phyloP scores from a whole-genome alignment of 2,113 vertebrate genomes.

The Ondatra zibethicus region DNA sequence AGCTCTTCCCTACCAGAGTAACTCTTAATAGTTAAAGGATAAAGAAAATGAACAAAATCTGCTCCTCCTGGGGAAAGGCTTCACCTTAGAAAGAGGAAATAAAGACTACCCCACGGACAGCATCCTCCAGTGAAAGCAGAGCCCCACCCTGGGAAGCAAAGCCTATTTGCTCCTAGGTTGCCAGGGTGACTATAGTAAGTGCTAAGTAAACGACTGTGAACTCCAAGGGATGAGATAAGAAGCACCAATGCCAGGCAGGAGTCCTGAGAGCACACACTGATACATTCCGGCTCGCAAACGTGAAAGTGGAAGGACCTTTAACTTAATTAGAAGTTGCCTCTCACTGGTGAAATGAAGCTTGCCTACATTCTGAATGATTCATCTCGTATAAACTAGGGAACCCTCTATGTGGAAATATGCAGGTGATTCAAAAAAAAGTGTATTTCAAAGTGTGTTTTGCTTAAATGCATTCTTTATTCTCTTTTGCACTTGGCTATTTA shows the following conservation, averaged over 20 bases:
- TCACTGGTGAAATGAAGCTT: not conserved
- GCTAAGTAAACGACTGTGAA: not conserved
- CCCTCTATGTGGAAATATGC: not conserved
- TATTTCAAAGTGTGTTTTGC: constrained; percentile 10
- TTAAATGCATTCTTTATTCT: not conserved
- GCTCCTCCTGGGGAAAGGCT: not conserved
- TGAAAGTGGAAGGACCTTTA: not conserved
- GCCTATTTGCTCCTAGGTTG: not conserved
- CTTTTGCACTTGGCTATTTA: not conserved
- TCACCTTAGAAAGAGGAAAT: not conserved
- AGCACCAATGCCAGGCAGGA: not conserved
- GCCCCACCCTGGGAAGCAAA: not conserved
- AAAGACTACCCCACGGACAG: not conserved
- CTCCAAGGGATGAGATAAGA: not conserved
- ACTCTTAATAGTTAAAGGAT: not conserved
- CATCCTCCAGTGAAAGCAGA: not conserved
- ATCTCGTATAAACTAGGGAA: not conserved
- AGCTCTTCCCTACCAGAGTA: not conserved
- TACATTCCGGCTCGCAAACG: not conserved
- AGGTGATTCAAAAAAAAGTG: not conserved
- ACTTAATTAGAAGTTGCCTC: not conserved
- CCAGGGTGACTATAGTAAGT: not conserved
- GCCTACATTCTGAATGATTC: not conserved
- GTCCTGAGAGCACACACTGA: not conserved
- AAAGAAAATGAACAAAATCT: not conserved